Base-by-base conservation (phyloP, 2,113 vertebrate species). In the Marmota flaviventris region DNA sequence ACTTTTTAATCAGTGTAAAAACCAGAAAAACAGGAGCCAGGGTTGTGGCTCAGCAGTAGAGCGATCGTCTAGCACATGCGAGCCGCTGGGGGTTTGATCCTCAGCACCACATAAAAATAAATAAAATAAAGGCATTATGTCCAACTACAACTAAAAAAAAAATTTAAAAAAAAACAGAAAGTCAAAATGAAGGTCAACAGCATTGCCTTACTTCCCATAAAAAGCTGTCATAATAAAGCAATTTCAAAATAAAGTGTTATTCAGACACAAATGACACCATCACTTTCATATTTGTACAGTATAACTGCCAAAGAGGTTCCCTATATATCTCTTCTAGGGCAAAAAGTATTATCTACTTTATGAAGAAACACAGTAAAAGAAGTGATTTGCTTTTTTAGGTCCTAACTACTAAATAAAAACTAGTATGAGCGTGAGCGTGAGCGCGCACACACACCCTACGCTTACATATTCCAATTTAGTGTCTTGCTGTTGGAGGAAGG, bases 381-480 rank as follows among this genome's bases (percentile, higher is more conserved):
- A 85, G 34, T 70, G 10, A 89, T 45, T 63, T 85, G 63, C 53
- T 45, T 45, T 45, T 93, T 56, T n/a, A 95, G 39, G 13, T 37
- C 63, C 37, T 65, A 93, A 84, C 27, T 72, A 85, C 48, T 75
- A 96, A 73, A 34, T 56, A 88, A 45, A 45, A 45, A 45, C 45
- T 45, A 8, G 45, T 45, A 45, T 45, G 45, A 45, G 45, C 8
- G 8, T 45, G 8, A 45, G 8, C 8, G 8, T 45, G 45, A 9
- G 45, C 8, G 1, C 8, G 45, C 48, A 51, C 48, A 13, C 48
- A 51, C 48, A 51, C 48, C 48, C 48, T 13, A 13, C 0, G 12
- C 17, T 79, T 88, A 84, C 16, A 73, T 85, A 94, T 96, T 72
- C 42, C 22, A 87, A 88, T 77, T 93, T 73, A 94, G 29, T 53